These are phyloP conservation scores for Orchesellides sinensis DNA, from an alignment of 2,888 invertebrate genomes.

Conservation along the genomic window DNA sequence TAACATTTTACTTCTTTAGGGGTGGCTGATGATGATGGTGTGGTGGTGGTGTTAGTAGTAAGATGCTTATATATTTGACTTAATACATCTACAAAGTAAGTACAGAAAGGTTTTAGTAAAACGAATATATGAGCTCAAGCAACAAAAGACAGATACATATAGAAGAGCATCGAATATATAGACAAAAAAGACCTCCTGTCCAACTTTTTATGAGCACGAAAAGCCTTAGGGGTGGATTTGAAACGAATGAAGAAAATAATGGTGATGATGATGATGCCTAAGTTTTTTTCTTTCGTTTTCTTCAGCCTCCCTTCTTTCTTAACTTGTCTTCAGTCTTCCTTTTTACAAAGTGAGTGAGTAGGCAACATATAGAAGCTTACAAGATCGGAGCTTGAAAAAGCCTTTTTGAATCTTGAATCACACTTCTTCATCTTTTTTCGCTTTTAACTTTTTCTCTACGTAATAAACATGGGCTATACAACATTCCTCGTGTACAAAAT, in stretches of 20 bases:
- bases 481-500: constrained; percentile 44
- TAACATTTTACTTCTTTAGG: constrained; percentile 56
- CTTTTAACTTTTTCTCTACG: constrained; percentile 41
- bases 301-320: constrained; percentile 27
- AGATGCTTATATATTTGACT: background rate
- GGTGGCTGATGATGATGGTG: constrained; percentile 51
- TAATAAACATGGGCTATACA: constrained; percentile 20
- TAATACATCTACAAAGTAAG: background rate
- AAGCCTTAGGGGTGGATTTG: constrained; percentile 72
- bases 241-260: constrained; percentile 64
- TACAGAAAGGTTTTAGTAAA: background rate
- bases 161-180: constrained; percentile 15
- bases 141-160: constrained; percentile 5
- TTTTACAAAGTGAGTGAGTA: constrained; percentile 42
- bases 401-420: constrained; percentile 51
- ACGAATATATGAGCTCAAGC: background rate
- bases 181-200: constrained; percentile 74
- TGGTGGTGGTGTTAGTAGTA: constrained; percentile 66
- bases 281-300: constrained; percentile 39
- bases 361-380: constrained; percentile 41
- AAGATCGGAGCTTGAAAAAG: constrained; percentile 43
- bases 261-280: constrained; percentile 59
- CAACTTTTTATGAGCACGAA: constrained; percentile 74
- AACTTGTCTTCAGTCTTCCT: constrained; percentile 30
- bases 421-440: constrained; percentile 60